These are phyloP conservation scores for Aegotheles bennettii DNA, from an alignment of 2,113 vertebrate genomes.

Conservation along the genomic window DNA sequence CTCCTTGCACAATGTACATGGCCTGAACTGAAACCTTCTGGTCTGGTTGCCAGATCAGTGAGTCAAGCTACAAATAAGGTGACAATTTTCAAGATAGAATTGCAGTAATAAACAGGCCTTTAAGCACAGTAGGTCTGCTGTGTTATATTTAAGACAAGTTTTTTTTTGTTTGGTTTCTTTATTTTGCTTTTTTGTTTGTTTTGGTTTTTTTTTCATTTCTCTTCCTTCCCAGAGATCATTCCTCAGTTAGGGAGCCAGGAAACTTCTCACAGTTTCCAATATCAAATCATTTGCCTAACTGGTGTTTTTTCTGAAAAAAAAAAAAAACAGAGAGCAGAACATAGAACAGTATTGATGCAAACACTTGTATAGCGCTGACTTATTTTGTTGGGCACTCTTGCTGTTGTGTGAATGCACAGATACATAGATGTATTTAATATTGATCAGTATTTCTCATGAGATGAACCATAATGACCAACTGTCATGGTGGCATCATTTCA, in stretches of 20 bases:
- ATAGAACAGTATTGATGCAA: background rate
- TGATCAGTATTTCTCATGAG: background rate
- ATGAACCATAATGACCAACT: background rate
- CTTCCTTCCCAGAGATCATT: background rate
- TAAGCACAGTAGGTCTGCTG: background rate
- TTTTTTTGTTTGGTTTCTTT: no score
- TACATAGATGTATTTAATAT: background rate
- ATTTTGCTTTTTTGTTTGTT: no score
- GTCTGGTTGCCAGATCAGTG: background rate
- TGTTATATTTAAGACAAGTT: conserved; percentile 5
- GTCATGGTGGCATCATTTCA: background rate
- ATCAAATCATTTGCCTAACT: background rate
- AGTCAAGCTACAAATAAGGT: background rate
- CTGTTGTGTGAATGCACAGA: background rate
- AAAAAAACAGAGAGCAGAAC: background rate
- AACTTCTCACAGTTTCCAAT: background rate
- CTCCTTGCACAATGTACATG: background rate
- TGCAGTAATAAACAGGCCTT: background rate
- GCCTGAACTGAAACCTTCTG: background rate
- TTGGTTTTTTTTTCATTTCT: background rate
- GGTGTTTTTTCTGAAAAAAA: background rate
- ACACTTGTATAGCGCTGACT: accelerated
- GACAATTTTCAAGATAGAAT: conserved; percentile 10
- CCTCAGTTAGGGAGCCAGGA: background rate
- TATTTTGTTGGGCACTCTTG: background rate